Percentiles rank a stretch among this genome's conserved stretches.
These are phyloP conservation scores for Gallinago nigripennis DNA, from an alignment of 2,797 vertebrate species.

Conservation along the genomic window DNA sequence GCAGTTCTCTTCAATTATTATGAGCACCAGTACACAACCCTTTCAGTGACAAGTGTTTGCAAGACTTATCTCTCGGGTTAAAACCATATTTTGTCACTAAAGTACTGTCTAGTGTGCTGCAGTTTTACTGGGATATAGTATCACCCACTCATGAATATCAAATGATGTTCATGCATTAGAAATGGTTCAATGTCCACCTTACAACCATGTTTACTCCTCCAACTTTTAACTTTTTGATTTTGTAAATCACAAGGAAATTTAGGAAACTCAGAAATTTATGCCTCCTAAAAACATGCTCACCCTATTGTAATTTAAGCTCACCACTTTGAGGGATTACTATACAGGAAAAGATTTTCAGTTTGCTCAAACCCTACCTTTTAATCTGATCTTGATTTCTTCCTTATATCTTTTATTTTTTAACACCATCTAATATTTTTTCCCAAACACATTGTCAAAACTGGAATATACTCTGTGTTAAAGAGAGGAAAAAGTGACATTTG, in stretches of 20 bases:
- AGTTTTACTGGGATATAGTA: neutral
- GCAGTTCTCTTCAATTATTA: accelerated
- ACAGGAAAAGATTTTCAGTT: neutral
- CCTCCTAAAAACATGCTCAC: neutral
- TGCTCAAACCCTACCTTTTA: neutral
- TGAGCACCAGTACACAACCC: neutral
- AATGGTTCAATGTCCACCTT: neutral
- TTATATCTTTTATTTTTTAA: neutral
- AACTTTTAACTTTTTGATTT: neutral
- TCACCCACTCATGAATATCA: accelerated
- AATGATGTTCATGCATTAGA: neutral
- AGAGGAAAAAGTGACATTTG: neutral
- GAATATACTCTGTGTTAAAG: neutral
- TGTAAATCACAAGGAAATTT: neutral
- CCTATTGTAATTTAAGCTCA: neutral
- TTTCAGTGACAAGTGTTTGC: neutral
- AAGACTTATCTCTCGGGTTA: neutral
- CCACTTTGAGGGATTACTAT: neutral
- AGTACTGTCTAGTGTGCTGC: accelerated
- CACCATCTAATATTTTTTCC: neutral
- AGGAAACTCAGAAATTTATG: neutral
- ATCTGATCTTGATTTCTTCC: neutral
- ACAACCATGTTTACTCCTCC: neutral
- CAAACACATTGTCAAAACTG: neutral
- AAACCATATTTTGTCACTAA: accelerated